phyloP scores from a whole-genome alignment of 2,797 vertebrate species.

The Enteromius paludinosus region DNA sequence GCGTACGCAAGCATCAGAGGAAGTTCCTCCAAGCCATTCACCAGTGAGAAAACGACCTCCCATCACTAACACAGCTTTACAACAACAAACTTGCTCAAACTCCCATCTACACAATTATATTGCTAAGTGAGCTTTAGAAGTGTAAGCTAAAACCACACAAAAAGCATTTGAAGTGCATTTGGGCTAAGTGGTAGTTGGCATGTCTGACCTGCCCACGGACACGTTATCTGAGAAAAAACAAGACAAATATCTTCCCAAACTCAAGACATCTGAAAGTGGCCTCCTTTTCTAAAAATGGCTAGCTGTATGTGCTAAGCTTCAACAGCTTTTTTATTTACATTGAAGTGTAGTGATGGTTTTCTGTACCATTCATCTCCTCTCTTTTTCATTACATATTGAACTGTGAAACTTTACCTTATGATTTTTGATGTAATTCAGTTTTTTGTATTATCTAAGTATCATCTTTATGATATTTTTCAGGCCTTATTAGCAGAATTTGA shows the following conservation, averaged over 20 bases:
- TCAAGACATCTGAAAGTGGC: not conserved
- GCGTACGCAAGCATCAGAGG: conserved; percentile 97
- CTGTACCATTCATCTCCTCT: not conserved
- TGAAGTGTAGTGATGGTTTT: not conserved
- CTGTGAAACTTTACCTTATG: not conserved
- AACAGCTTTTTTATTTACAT: not conserved
- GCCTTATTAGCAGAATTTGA: not conserved
- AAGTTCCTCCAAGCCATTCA: conserved; percentile 99
- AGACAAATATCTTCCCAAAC: not conserved
- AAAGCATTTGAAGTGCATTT: conserved; percentile 31
- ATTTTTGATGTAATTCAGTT: not conserved
- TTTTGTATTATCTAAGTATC: not conserved
- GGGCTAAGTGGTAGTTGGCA: conserved; percentile 11
- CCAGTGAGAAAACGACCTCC: conserved; percentile 84
- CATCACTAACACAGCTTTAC: conserved; percentile 20
- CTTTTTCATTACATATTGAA: not conserved
- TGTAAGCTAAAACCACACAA: conserved; percentile 35
- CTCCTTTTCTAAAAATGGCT: not conserved
- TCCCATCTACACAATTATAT: not conserved
- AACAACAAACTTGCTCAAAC: conserved; percentile 23
- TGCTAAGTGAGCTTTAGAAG: conserved; percentile 15
- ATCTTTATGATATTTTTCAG: not conserved
- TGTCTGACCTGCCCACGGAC: not conserved
- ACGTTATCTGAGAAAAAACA: not conserved
- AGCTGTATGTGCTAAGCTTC: not conserved